A percentile compares a stretch with the other conserved stretches of the same genome.
These are phyloP conservation scores for Galago senegalensis DNA, from an alignment of 2,797 vertebrate genomes.

Conservation along the genomic window DNA sequence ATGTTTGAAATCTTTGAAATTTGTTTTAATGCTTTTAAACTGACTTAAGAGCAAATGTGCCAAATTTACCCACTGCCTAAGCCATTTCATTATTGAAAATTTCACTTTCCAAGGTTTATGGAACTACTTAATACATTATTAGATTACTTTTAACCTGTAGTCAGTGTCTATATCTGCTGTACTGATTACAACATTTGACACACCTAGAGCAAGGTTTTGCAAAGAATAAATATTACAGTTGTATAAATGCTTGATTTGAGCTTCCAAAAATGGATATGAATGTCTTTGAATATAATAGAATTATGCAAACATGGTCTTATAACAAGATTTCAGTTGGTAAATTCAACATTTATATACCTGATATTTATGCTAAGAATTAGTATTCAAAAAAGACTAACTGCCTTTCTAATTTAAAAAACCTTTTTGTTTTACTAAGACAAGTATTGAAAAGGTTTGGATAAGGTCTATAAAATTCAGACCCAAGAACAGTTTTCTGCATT, in stretches of 20 bases:
- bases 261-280: constrained; percentile 33
- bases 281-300: constrained; percentile 66
- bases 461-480: constrained; percentile 5
- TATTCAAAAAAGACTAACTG: constrained; percentile 52
- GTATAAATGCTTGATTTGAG: constrained; percentile 61
- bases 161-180: constrained; percentile 38
- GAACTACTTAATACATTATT: constrained; percentile 48
- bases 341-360: neutral
- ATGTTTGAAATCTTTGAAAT: constrained; percentile 80
- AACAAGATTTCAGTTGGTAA: constrained; percentile 62
- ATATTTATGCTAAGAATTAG: constrained; percentile 41
- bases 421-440: constrained; percentile 62
- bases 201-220: constrained; percentile 21
- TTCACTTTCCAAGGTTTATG: constrained; percentile 46
- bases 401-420: constrained; percentile 59
- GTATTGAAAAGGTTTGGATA: constrained; percentile 20
- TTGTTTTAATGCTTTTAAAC: constrained; percentile 80
- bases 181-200: constrained; percentile 59
- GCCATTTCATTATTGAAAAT: constrained; percentile 20
- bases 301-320: constrained; percentile 52
- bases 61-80: constrained; percentile 57
- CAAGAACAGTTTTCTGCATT: neutral
- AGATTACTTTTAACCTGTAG: constrained; percentile 47
- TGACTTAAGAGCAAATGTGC: constrained; percentile 66
- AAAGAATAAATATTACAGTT: constrained; percentile 51